phyloP scores from a whole-genome alignment of 1,140 invertebrate genomes.

The Nixonia krombeini region DNA sequence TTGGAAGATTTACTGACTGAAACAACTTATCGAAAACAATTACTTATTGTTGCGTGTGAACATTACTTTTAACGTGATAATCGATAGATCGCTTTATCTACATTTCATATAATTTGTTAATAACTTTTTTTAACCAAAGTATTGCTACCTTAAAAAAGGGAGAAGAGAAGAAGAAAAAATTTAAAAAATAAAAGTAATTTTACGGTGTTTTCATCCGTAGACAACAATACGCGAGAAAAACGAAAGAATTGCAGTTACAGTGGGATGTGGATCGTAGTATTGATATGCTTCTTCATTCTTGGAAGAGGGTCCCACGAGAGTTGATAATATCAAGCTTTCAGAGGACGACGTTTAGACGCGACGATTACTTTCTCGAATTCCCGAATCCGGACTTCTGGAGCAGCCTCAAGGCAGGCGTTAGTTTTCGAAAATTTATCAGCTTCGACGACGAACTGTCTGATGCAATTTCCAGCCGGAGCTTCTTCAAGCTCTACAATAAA shows the following conservation, averaged over 20 bases:
- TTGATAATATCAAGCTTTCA: slow-evolving; percentile 59
- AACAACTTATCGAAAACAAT: no score
- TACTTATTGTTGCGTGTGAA: no score
- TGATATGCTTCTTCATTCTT: slow-evolving; percentile 46
- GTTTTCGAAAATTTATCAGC: slow-evolving; percentile 56
- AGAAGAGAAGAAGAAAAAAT: no score
- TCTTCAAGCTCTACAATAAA: not conserved
- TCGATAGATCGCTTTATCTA: no score
- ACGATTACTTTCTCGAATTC: slow-evolving; percentile 50
- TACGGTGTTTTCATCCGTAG: slow-evolving; percentile 19
- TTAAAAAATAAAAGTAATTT: slow-evolving; percentile 18
- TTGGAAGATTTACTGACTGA: no score
- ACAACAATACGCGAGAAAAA: slow-evolving; percentile 31
- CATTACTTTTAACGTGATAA: no score
- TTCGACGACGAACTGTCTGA: slow-evolving; percentile 58
- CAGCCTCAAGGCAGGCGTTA: slow-evolving; percentile 29
- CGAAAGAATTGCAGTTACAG: slow-evolving; percentile 4
- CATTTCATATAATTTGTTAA: no score
- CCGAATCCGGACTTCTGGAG: slow-evolving; percentile 50
- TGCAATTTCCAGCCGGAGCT: not conserved
- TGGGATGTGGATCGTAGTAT: slow-evolving; percentile 50
- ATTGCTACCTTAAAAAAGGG: no score
- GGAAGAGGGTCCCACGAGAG: slow-evolving; percentile 50
- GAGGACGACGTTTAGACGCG: slow-evolving; percentile 55
- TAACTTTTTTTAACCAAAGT: no score